A percentile compares a stretch with the other conserved stretches of the same genome.
Evolutionary conservation across 2,113 vertebrate genomes (phyloP).

Genomic region (Bufo gargarizans): DNA sequence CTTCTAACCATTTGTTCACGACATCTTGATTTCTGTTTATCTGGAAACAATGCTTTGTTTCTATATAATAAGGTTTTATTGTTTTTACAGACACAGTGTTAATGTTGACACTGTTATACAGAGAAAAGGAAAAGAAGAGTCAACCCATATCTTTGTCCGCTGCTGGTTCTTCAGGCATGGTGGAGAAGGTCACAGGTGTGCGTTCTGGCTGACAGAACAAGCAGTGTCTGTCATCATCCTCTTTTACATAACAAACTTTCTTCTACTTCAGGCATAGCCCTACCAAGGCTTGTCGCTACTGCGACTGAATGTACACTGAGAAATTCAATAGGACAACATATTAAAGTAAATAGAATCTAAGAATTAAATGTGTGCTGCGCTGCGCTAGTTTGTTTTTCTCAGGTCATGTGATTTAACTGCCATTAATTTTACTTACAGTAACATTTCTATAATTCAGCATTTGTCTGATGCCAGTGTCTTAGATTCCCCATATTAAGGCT

Average conservation of each 20-base stretch:
- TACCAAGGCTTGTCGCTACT: not conserved
- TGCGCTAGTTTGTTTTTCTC: slow-evolving; percentile 5
- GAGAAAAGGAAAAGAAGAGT: slow-evolving; percentile 49
- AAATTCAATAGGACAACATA: not conserved
- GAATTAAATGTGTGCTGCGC: not conserved
- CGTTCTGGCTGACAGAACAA: slow-evolving; percentile 56
- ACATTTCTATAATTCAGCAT: not conserved
- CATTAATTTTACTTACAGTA: not conserved
- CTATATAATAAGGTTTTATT: slow-evolving; percentile 49
- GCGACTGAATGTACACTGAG: not conserved
- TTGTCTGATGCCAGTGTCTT: not conserved
- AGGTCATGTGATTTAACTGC: slow-evolving; percentile 9
- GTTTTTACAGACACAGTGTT: slow-evolving; percentile 58
- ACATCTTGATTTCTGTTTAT: slow-evolving; percentile 36
- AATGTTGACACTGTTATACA: slow-evolving; percentile 55
- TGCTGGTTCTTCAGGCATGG: slow-evolving; percentile 35
- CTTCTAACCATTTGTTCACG: not conserved
- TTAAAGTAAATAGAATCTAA: not conserved
- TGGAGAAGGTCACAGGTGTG: slow-evolving; percentile 52
- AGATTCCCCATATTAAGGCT: not conserved
- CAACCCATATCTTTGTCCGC: slow-evolving; percentile 40
- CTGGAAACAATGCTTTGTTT: slow-evolving; percentile 50
- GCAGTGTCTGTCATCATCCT: slow-evolving; percentile 53
- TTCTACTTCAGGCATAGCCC: slow-evolving; percentile 5
- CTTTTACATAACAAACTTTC: slow-evolving; percentile 53